phyloP scores from a whole-genome alignment of 2,113 vertebrate genomes.

The Cyprinodon variegatus region DNA sequence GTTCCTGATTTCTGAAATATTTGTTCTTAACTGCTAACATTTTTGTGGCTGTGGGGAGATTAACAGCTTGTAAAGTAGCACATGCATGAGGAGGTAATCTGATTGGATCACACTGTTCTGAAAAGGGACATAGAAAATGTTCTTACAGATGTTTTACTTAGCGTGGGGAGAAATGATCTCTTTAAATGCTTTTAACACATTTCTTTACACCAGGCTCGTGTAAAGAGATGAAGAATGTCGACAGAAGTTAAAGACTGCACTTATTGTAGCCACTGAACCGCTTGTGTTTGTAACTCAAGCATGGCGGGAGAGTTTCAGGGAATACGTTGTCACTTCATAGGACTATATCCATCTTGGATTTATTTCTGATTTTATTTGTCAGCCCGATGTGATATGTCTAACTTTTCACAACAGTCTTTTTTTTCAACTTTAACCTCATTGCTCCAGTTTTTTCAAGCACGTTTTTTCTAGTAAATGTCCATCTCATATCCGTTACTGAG shows the following conservation, averaged over 20 bases:
- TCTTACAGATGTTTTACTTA: not conserved
- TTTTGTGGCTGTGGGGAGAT: not conserved
- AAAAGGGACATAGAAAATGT: not conserved
- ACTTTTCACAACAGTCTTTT: not conserved
- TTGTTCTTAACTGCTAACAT: not conserved
- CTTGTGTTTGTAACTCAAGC: slow-evolving; percentile 75
- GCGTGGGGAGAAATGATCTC: not conserved
- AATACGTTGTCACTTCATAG: slow-evolving; percentile 39
- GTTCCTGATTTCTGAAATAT: slow-evolving; percentile 7
- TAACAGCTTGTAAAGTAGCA: not conserved
- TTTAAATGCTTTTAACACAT: not conserved
- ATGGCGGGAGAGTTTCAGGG: slow-evolving; percentile 26
- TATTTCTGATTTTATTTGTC: slow-evolving; percentile 29
- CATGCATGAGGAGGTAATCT: not conserved
- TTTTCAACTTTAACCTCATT: not conserved
- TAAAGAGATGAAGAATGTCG: slow-evolving; percentile 17
- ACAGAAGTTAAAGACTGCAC: slow-evolving; percentile 59
- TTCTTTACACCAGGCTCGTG: slow-evolving; percentile 1
- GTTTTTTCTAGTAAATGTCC: not conserved
- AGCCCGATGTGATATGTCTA: slow-evolving; percentile 30
- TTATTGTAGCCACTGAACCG: slow-evolving; percentile 45
- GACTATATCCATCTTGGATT: slow-evolving; percentile 31
- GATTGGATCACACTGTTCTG: not conserved
- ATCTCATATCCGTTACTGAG: not conserved
- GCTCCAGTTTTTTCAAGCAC: not conserved